These are phyloP conservation scores for Vespertilio murinus DNA, from an alignment of 2,797 vertebrate genomes.

Conservation along the genomic window DNA sequence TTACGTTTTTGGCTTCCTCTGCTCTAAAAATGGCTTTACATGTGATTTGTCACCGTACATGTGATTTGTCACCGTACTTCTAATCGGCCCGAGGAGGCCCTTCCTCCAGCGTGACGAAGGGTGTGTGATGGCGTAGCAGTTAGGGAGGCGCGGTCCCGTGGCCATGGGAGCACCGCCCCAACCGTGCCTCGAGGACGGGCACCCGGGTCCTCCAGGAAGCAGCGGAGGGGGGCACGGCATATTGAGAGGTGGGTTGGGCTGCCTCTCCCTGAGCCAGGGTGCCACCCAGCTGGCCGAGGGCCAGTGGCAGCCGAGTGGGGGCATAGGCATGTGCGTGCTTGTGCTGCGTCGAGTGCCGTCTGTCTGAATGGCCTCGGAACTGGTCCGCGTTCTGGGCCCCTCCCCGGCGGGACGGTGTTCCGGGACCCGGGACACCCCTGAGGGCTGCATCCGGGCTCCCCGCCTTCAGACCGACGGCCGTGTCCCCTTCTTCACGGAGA, in stretches of 20 bases:
- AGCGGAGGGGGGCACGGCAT: neutral
- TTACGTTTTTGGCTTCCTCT: slow-evolving; percentile 58
- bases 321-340: slow-evolving; percentile 41
- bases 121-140: neutral
- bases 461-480: slow-evolving; percentile 25
- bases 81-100: slow-evolving; percentile 25
- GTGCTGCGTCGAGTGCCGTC: slow-evolving; percentile 18
- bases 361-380: slow-evolving; percentile 37
- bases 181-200: neutral
- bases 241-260: neutral
- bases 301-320: neutral
- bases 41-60: slow-evolving; percentile 43
- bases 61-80: slow-evolving; percentile 37
- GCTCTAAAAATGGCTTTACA: slow-evolving; percentile 49
- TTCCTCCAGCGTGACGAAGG: neutral
- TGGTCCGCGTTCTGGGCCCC: neutral
- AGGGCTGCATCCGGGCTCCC: neutral
- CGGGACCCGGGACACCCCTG: neutral
- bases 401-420: neutral
- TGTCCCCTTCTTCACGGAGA: neutral
- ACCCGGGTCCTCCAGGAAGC: neutral
- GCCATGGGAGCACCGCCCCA: neutral
- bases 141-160: neutral
- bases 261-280: neutral
- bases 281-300: neutral